Base-by-base conservation (phyloP, 2,797 vertebrate genomes). In the Cottoperca gobio region DNA sequence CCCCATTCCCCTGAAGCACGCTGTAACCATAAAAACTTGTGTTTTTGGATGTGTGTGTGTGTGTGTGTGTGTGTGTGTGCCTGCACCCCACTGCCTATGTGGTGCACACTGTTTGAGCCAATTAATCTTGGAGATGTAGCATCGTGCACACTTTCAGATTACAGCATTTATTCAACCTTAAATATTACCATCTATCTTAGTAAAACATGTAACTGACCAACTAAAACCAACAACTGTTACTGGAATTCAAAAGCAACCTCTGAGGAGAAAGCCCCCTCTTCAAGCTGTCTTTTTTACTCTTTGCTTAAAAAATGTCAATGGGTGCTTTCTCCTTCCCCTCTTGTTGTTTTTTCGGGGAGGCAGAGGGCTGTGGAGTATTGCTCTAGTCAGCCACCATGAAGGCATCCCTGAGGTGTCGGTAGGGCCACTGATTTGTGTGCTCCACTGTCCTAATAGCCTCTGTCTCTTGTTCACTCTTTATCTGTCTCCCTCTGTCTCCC, bases 371-470 rank as follows among this genome's bases (percentile, higher is more conserved):
- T 82, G 83, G 90, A 93, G 92, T 92, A 89, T 92, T 92, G 93
- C 94, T 92, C 92, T 94, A 96, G 95, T 96, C 95, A 96, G 94
- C 93, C 93, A 94, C 95, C 92, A 81, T 95, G 95, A 96, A 96
- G 95, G 90, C 91, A 92, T 96, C 96, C 95, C 96, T n/a, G 73
- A 97, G 96, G 96, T 96, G 95, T 96, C 94, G 89, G 95, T 92
- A 94, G 93, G 92, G 90, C 91, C 92, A 81, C 94, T 96, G 96
- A 96, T 97, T 96, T 97, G 96, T 96, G 93, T 82, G 91, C 93
- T 94, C 92, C 92, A 92, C 87, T 93, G 90, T 96, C 93, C 94
- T 95, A 95, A 96, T 92, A 93, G 95, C 93, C 50, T 79, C 81
- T 76, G 73, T 77, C 81, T 86, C 78, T 79, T 67, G 16, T 81